Evolutionary conservation across 1,140 invertebrate species (phyloP), one percentile per base, ranked within the genome.

Genomic region (Melanaphis sacchari): DNA sequence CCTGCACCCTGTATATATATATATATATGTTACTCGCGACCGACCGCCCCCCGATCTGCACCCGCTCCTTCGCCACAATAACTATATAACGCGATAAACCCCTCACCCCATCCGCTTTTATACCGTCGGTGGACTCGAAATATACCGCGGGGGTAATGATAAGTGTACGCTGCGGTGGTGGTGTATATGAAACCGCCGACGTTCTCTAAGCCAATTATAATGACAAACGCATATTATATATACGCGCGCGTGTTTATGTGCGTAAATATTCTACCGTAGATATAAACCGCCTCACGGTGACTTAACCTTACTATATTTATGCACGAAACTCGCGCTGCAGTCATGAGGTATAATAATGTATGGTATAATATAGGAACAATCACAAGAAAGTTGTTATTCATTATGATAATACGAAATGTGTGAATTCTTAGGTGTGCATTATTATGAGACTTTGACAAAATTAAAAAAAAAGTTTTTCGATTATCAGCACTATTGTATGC

Each of bases 51-150:
- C 11, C 36, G 36, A 40, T 54, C 40, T 40, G 84, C 84, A 38
- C 76, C 76, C 36, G 36, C 21, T 82, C 85, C 38, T 49, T 15
- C 43, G 15, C 26, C 85, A 36, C 18, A 36, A 84, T 84, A 38
- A 43, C 43, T 43, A 21, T 43, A 85, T 91, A 91, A 91, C 54
- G 40, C 40, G 59, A 91, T 91, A 91, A 66, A 76, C 52, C 36
- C 46, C 38, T 43, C 43, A 43, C 90, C 38, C 81, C 26, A 5
- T 11, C 24, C 52, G 24, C 85, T 87, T 46, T 21, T 18, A 46
- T 21, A n/a, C 31, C 41, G 8, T 15, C 41, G 31, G 38, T 40
- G 82, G 38, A 84, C 76, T 38, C 22, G 18, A 38, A 40, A 84
- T 26, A 84, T 84, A 84, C 24, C 82, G 38, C 82, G 38, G 82